Evolutionary conservation across 2,113 vertebrate species (phyloP).

Genomic region (Carassius gibelio): DNA sequence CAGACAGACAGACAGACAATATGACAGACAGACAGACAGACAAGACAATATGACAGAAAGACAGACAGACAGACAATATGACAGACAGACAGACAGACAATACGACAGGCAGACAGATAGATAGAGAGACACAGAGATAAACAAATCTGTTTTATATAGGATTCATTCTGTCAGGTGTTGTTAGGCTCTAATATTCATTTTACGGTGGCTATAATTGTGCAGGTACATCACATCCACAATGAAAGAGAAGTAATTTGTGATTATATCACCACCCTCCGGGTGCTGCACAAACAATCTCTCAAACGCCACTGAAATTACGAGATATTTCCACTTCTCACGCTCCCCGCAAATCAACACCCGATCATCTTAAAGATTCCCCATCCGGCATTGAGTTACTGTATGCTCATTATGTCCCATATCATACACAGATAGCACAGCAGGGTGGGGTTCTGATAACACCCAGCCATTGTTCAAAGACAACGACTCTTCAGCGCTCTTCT

Average conservation of each 20-base stretch:
- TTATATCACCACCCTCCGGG: constrained; percentile 39
- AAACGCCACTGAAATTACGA: constrained; percentile 31
- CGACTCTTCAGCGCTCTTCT: constrained; percentile 2
- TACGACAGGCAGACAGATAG: too few relatives aligned
- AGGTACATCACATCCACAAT: constrained; percentile 7
- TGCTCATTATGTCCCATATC: constrained; percentile 22
- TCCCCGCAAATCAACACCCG: constrained; percentile 33
- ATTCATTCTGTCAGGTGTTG: constrained; percentile 35
- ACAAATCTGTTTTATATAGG: neutral
- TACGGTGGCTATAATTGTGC: constrained; percentile 21
- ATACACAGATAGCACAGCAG: constrained; percentile 21
- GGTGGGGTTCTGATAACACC: constrained; percentile 37
- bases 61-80: too few relatives aligned
- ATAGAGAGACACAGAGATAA: neutral
- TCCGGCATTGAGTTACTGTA: constrained; percentile 28
- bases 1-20: too few relatives aligned
- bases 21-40: neutral
- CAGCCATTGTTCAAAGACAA: constrained; percentile 33
- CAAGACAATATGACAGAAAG: too few relatives aligned
- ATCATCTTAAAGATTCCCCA: constrained; percentile 34
- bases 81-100: neutral
- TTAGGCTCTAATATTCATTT: constrained; percentile 33
- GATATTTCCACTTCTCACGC: constrained; percentile 36
- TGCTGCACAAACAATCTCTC: constrained; percentile 15
- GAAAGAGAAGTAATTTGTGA: constrained; percentile 43